Percentiles rank a stretch among this genome's conserved stretches.
Conservation (phyloP, 2,888 invertebrate species). For the Himalopsyche tibetana region DNA sequence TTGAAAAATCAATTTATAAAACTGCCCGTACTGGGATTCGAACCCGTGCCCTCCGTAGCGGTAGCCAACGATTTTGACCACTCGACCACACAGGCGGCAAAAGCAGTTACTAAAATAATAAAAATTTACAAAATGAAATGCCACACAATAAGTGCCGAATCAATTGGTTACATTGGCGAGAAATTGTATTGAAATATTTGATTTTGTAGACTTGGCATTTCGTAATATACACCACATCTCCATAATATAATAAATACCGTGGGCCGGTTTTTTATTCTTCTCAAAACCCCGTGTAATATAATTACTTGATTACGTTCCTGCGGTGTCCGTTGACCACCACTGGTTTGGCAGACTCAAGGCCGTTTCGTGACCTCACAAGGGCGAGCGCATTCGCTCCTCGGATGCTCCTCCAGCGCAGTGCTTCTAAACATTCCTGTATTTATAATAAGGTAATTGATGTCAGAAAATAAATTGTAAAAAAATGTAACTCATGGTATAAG, state of each 20-base stretch:
- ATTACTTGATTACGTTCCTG: conserved; percentile 44
- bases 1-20: no score
- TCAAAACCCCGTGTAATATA: conserved; percentile 2
- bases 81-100: no score
- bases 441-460: no score
- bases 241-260: background rate
- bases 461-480: background rate
- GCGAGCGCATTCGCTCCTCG: conserved; percentile 51
- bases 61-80: no score
- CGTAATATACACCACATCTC: conserved; percentile 4
- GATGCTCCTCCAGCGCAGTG: conserved; percentile 24
- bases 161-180: background rate
- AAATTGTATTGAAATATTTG: background rate
- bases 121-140: no score
- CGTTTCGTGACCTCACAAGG: conserved; percentile 65
- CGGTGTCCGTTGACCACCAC: conserved; percentile 54
- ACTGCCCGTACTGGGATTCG: no score
- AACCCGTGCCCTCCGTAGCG: no score
- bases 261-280: background rate
- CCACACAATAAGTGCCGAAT: no score
- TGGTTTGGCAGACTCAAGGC: conserved; percentile 59
- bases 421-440: background rate
- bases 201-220: background rate
- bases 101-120: no score
- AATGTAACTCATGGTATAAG: background rate